phyloP scores from a whole-genome alignment of 2,888 invertebrate species.

The Tethea ocularis region DNA sequence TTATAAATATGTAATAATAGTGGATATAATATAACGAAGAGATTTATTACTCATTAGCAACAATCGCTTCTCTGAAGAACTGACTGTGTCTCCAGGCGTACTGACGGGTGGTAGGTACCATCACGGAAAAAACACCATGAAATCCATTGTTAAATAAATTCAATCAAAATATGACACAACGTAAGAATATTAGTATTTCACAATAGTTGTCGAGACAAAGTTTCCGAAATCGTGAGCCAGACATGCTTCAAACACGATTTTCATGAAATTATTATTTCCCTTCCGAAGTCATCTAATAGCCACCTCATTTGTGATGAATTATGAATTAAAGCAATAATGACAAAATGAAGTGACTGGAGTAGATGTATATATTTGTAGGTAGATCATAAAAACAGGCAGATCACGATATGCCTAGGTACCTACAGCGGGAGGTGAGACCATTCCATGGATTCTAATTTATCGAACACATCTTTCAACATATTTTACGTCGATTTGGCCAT shows the following conservation, averaged over 20 bases:
- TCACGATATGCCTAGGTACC: too few species aligned
- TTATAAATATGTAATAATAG: conserved; percentile 79
- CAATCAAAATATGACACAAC: conserved; percentile 43
- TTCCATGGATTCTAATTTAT: too few species aligned
- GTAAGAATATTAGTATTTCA: conserved; percentile 25
- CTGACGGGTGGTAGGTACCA: conserved; percentile 77
- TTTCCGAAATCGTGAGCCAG: neutral
- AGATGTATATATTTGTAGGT: neutral
- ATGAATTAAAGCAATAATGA: conserved; percentile 2
- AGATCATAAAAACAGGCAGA: too few species aligned
- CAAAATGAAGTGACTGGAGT: conserved; percentile 12
- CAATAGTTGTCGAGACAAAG: conserved; percentile 16
- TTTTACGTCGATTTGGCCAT: too few species aligned
- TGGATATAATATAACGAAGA: conserved; percentile 74
- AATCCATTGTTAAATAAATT: conserved; percentile 62
- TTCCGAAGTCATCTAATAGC: neutral
- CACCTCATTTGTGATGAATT: neutral
- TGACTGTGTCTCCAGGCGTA: conserved; percentile 98
- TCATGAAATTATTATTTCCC: neutral
- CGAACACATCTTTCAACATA: too few species aligned
- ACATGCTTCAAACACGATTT: neutral
- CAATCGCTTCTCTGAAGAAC: conserved; percentile 98
- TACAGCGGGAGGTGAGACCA: too few species aligned
- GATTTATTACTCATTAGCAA: conserved; percentile 91
- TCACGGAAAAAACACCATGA: conserved; percentile 71